Conservation (phyloP, 2,888 invertebrate species). For the Sminthurides aquaticus region DNA sequence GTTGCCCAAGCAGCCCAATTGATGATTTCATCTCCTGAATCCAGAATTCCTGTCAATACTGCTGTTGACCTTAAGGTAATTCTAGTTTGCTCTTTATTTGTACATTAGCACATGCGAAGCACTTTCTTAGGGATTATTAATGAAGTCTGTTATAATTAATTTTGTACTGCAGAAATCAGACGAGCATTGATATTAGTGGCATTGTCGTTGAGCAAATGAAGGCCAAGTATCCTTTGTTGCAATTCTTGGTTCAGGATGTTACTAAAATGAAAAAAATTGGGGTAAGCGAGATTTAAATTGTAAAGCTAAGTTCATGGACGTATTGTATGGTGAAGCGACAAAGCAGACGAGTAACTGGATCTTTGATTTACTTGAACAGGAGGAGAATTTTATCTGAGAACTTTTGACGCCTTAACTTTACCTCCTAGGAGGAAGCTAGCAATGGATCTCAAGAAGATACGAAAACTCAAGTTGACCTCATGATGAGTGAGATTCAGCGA, state of each 20-base stretch:
- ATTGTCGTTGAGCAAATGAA: constrained; percentile 87
- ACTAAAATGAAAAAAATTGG: constrained; percentile 46
- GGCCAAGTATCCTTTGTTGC: constrained; percentile 64
- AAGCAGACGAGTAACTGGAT: too few relatives aligned
- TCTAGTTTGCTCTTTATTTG: too few relatives aligned
- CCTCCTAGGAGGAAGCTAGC: constrained; percentile 46
- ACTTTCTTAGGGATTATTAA: too few relatives aligned
- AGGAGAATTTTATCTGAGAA: too few relatives aligned
- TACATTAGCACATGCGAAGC: too few relatives aligned
- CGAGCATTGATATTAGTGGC: constrained; percentile 86
- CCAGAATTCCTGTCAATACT: neutral
- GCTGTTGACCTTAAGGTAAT: constrained; percentile 4
- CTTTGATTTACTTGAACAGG: too few relatives aligned
- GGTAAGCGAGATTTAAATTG: too few relatives aligned
- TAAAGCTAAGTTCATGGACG: too few relatives aligned
- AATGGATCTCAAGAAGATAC: too few relatives aligned
- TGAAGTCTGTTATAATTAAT: neutral
- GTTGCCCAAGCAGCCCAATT: constrained; percentile 35
- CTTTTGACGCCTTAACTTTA: constrained; percentile 79
- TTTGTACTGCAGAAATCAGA: constrained; percentile 58
- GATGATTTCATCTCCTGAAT: constrained; percentile 10
- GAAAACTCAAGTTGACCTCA: constrained; percentile 22
- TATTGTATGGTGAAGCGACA: too few relatives aligned
- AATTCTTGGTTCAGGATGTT: constrained; percentile 82
- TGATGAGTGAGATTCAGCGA: constrained; percentile 55